These are phyloP conservation scores for Rhinopomastus cyanomelas DNA, from an alignment of 2,113 vertebrate genomes.

Conservation along the genomic window DNA sequence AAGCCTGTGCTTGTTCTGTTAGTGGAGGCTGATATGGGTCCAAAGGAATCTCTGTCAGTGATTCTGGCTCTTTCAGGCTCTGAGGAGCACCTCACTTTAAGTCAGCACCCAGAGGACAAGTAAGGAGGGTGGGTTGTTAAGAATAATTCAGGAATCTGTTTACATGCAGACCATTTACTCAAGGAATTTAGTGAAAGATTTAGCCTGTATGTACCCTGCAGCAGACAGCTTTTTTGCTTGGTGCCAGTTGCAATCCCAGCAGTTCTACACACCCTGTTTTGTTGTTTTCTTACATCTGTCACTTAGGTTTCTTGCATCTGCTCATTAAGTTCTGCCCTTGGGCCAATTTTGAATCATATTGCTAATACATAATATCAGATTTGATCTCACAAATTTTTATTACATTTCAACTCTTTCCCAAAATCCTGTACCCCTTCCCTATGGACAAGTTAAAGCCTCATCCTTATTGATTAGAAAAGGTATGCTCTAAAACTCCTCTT, in stretches of 20 bases:
- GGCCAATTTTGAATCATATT: slow-evolving; percentile 13
- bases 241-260: not conserved
- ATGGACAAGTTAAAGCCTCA: not conserved
- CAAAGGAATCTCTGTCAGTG: not conserved
- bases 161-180: not conserved
- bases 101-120: not conserved
- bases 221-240: not conserved
- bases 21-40: not conserved
- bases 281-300: not conserved
- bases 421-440: not conserved
- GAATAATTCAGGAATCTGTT: not conserved
- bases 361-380: slow-evolving; percentile 22
- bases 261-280: not conserved
- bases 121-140: not conserved
- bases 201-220: not conserved
- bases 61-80: not conserved
- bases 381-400: slow-evolving; percentile 24
- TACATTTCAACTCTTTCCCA: slow-evolving; percentile 13
- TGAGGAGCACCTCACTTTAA: not conserved
- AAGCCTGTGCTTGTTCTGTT: not conserved
- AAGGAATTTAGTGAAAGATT: not conserved
- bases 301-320: not conserved
- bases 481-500: not conserved
- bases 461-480: not conserved
- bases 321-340: not conserved